Evolutionary conservation across 1,140 invertebrate genomes (phyloP).

Genomic region (Lerema accius): DNA sequence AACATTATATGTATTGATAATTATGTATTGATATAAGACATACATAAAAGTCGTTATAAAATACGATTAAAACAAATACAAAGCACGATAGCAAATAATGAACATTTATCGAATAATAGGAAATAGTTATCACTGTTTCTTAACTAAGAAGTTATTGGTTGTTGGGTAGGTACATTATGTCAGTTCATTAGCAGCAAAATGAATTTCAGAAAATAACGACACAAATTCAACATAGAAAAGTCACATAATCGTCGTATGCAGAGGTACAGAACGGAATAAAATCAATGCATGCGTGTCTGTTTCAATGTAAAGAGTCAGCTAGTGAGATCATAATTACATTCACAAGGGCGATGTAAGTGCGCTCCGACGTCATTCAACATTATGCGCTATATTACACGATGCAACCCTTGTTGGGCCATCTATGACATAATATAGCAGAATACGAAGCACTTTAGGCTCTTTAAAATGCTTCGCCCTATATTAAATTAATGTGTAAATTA

Average conservation of each 20-base stretch:
- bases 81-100: too few species aligned
- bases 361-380: conserved; percentile 17
- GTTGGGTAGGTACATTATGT: too few species aligned
- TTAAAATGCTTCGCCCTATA: background rate
- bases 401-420: conserved; percentile 14
- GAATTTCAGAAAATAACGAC: too few species aligned
- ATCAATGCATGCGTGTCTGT: conserved; percentile 22
- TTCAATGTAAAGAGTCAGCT: conserved; percentile 22
- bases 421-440: conserved; percentile 1
- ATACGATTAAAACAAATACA: too few species aligned
- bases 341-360: conserved; percentile 24
- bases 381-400: conserved; percentile 23
- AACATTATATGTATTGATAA: too few species aligned
- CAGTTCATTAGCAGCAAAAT: too few species aligned
- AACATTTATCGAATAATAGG: too few species aligned
- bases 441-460: background rate
- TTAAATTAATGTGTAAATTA: background rate
- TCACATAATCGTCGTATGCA: conserved; percentile 5
- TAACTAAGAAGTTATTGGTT: too few species aligned
- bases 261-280: conserved; percentile 13
- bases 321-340: conserved; percentile 26
- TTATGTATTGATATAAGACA: too few species aligned
- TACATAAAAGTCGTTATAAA: too few species aligned
- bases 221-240: background rate
- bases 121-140: too few species aligned